Conservation (phyloP, 1,140 invertebrate genomes). For the Drosophila nasuta region DNA sequence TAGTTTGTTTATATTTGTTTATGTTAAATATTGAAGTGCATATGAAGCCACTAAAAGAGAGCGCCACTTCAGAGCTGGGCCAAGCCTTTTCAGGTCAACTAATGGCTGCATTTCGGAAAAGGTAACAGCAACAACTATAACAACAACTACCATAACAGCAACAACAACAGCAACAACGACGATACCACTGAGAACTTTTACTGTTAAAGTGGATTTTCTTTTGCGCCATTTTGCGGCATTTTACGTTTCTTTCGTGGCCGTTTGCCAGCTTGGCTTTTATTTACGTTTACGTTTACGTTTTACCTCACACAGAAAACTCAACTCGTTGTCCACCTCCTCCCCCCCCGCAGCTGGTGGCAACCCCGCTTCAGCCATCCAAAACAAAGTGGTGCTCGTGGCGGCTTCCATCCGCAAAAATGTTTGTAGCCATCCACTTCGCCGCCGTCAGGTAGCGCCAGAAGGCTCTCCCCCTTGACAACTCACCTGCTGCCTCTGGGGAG, state of each 20-base stretch:
- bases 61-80: constrained; percentile 47
- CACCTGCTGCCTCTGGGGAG: background rate
- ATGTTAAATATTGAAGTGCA: constrained; percentile 76
- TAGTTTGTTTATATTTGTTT: constrained; percentile 70
- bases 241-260: constrained; percentile 70
- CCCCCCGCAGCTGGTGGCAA: background rate
- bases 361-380: constrained; percentile 45
- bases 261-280: constrained; percentile 68
- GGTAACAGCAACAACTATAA: constrained; percentile 43
- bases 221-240: constrained; percentile 75
- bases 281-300: constrained; percentile 75
- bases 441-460: constrained; percentile 39
- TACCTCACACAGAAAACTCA: constrained; percentile 67
- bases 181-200: constrained; percentile 60
- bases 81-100: constrained; percentile 69
- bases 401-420: constrained; percentile 80
- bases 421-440: constrained; percentile 55
- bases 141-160: constrained; percentile 41
- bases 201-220: constrained; percentile 76
- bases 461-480: background rate
- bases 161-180: constrained; percentile 41
- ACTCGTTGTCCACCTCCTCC: constrained; percentile 17
- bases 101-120: constrained; percentile 71
- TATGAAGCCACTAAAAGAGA: constrained; percentile 58
- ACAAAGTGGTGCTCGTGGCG: constrained; percentile 75